Evolutionary conservation across 92 coral and sea anemone species (phyloP), one percentile per base, ranked within the genome.

Genomic region (Scolanthus callimorphus): DNA sequence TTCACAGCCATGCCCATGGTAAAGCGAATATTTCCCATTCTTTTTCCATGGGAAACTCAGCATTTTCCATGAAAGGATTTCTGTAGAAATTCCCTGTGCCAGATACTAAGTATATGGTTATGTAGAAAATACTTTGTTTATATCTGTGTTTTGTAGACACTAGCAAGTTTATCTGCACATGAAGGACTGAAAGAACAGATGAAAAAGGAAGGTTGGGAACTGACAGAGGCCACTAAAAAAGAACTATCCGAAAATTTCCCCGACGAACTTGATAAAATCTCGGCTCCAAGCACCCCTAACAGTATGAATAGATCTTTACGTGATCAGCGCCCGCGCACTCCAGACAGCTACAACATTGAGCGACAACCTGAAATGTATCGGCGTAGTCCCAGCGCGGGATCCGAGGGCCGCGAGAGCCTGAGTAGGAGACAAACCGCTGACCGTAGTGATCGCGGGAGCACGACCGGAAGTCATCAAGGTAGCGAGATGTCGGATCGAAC

Each of bases 191-290:
- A 61, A 2, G 82, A 83, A 51, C 83, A 83, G 37, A 87, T 82
- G 62, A 83, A 74, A 43, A 74, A 63, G 65, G 96, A 83, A 60
- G 96, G 86, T 21, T 87, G 96, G 96, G 81, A 83, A 30, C 58
- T 55, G 66, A 70, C 57, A 30, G 41, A 73, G 29, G 61, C 53
- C 39, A 67, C 54, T 39, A 68, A 67, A 29, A 51, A 77, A 45
- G 79, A 84, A 29, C 66, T 62, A 29, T 49, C 67, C 30, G 74
- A 77, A 10, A n/a, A n/a, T n/a, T 69, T 83, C 38, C 96, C 96
- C 3, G 66, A 77, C 39, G 96, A 88, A 52, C 75, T 43, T 34
- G 96, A 88, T 69, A 80, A 84, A 31, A 56, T 89, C 10, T 83
- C 96, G 20, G 55, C 70, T 34, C 83, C 90, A 19, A 55, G 77